Percentiles rank a stretch among this genome's conserved stretches.
Evolutionary conservation across 2,113 vertebrate species (phyloP).

Genomic region (Pluvialis apricaria): DNA sequence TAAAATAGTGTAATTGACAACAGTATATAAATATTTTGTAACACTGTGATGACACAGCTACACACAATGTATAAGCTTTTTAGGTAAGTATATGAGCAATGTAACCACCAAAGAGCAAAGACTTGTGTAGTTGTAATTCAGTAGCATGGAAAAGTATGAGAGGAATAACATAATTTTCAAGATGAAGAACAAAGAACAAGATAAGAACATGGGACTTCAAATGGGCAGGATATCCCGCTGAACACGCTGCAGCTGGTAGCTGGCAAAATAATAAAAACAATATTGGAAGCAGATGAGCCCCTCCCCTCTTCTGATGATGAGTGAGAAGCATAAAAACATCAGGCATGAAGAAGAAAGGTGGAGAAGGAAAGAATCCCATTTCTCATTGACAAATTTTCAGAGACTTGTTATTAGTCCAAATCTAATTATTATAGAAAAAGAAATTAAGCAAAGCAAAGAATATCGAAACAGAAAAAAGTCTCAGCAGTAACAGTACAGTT

Average conservation of each 20-base stretch:
- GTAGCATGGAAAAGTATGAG: background rate
- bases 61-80: background rate
- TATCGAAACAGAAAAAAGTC: background rate
- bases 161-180: background rate
- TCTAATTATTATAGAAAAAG: background rate
- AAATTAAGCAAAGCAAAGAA: background rate
- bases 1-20: background rate
- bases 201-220: background rate
- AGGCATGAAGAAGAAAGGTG: background rate
- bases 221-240: background rate
- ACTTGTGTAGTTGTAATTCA: background rate
- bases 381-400: background rate
- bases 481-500: background rate
- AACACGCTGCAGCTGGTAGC: background rate
- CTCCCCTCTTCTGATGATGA: background rate
- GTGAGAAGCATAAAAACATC: background rate
- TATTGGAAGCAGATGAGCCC: background rate
- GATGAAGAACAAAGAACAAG: background rate
- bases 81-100: background rate
- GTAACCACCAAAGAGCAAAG: background rate
- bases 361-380: background rate
- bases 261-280: background rate
- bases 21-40: background rate
- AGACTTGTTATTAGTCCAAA: background rate
- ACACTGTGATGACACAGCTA: accelerated